Percentiles rank a stretch among this genome's conserved stretches.
phyloP scores from a whole-genome alignment of 2,113 vertebrate genomes.

The Romanogobio albipinnatus region DNA sequence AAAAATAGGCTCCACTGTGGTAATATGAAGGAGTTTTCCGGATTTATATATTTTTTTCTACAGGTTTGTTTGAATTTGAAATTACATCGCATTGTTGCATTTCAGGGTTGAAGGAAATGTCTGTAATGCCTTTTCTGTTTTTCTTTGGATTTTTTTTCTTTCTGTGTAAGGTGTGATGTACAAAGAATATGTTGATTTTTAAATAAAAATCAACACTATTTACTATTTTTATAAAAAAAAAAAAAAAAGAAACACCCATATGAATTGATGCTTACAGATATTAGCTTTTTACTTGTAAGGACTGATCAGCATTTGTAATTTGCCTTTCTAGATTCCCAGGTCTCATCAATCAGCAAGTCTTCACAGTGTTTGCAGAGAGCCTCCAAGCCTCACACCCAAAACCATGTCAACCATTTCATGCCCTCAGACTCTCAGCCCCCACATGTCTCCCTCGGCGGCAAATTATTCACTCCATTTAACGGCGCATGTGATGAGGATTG shows the following conservation, averaged over 20 bases:
- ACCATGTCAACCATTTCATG: slow-evolving; percentile 12
- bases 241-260: background rate
- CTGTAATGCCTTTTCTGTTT: no score
- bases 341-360: background rate
- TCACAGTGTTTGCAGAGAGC: background rate
- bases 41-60: no score
- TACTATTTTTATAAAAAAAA: no score
- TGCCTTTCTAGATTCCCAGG: background rate
- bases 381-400: slow-evolving; percentile 1
- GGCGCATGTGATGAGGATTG: slow-evolving; percentile 72
- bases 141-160: background rate
- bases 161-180: background rate
- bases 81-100: background rate
- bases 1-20: background rate
- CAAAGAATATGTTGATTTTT: no score
- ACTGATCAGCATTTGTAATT: background rate
- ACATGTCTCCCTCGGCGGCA: slow-evolving; percentile 62
- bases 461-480: slow-evolving; percentile 61
- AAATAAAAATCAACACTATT: no score
- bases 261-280: background rate
- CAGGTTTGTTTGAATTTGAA: background rate
- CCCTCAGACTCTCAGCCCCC: background rate
- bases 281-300: background rate
- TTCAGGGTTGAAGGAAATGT: background rate
- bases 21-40: background rate